These are phyloP conservation scores for Eleginops maclovinus DNA, from an alignment of 2,113 vertebrate genomes.

Conservation along the genomic window DNA sequence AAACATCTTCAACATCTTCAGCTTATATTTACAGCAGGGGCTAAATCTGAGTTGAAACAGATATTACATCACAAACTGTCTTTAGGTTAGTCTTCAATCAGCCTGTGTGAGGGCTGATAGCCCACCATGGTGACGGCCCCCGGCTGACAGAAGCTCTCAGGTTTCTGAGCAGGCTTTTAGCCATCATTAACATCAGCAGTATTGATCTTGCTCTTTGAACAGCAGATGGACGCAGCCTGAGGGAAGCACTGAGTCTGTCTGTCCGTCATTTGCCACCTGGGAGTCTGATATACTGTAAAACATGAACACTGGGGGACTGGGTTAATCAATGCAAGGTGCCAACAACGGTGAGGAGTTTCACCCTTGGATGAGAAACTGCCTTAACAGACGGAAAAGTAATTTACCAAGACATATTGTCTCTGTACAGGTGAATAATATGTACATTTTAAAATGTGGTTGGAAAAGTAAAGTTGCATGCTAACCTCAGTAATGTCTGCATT, in stretches of 20 bases:
- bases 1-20: too few relatives aligned
- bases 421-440: too few relatives aligned
- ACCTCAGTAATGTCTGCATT: not conserved
- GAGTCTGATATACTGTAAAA: slow-evolving; percentile 32
- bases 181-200: slow-evolving; percentile 70
- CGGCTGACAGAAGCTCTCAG: slow-evolving; percentile 50
- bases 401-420: too few relatives aligned
- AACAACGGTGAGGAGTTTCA: not conserved
- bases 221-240: slow-evolving; percentile 71
- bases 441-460: too few relatives aligned
- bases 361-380: slow-evolving; percentile 3
- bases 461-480: not conserved
- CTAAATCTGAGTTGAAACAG: not conserved
- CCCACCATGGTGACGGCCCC: slow-evolving; percentile 10
- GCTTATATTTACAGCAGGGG: not conserved
- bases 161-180: slow-evolving; percentile 81
- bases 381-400: too few relatives aligned
- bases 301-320: slow-evolving; percentile 8
- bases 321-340: slow-evolving; percentile 24
- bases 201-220: slow-evolving; percentile 72
- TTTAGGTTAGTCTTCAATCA: not conserved
- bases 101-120: not conserved
- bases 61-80: not conserved
- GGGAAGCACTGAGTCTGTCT: slow-evolving; percentile 21
- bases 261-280: slow-evolving; percentile 20